A percentile compares a stretch with the other conserved stretches of the same genome.
phyloP scores from a whole-genome alignment of 2,797 vertebrate genomes.

The Loris lydekkerianus region DNA sequence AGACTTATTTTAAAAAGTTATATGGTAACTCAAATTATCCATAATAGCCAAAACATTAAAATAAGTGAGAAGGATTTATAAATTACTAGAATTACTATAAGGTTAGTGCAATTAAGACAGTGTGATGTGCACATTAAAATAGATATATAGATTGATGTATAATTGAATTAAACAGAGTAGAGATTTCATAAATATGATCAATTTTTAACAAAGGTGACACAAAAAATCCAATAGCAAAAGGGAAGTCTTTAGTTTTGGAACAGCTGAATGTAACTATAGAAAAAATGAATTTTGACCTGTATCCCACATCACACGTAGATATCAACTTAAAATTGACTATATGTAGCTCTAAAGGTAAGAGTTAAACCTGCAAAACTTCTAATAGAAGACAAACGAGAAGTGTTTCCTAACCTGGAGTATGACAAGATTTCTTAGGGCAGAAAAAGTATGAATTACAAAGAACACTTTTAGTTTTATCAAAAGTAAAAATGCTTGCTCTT shows the following conservation, averaged over 20 bases:
- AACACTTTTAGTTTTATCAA: not conserved
- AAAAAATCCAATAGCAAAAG: not conserved
- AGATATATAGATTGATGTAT: not conserved
- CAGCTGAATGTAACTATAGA: not conserved
- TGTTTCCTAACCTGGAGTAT: not conserved
- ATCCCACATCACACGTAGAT: not conserved
- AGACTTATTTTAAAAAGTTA: not conserved
- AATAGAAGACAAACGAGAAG: slow-evolving; percentile 46
- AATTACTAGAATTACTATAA: not conserved
- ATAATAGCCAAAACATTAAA: slow-evolving; percentile 39
- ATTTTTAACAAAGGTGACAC: slow-evolving; percentile 11
- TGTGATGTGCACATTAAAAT: not conserved
- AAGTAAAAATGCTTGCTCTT: not conserved
- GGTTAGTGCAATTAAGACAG: not conserved
- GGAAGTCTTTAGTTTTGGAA: not conserved
- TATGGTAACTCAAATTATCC: not conserved
- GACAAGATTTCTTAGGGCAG: not conserved
- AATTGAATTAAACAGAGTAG: not conserved
- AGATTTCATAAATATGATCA: not conserved
- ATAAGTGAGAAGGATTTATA: not conserved
- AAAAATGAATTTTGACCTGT: not conserved
- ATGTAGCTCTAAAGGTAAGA: not conserved
- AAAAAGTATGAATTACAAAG: not conserved
- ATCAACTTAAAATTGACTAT: not conserved
- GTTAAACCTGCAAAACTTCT: not conserved